A percentile compares a stretch with the other conserved stretches of the same genome.
Conservation (phyloP, 1,140 invertebrate genomes). For the Bombus sylvicola region DNA sequence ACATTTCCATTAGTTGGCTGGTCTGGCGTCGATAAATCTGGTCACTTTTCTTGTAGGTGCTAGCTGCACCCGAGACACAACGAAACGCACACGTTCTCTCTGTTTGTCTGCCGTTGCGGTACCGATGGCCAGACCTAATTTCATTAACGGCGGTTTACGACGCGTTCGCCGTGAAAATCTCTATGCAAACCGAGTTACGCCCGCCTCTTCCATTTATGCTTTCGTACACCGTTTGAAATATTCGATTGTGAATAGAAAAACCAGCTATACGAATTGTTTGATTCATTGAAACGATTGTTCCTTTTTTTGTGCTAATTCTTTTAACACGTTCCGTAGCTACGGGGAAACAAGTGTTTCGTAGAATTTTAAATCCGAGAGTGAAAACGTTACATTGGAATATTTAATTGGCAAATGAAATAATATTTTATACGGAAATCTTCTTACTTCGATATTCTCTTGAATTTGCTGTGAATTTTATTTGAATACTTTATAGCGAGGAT, state of each 20-base stretch:
- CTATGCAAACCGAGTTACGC: slow-evolving; percentile 13
- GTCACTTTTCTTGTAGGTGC: slow-evolving; percentile 14
- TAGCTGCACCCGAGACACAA: background rate
- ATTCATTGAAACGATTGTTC: background rate
- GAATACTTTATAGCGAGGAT: background rate
- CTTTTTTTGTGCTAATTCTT: background rate
- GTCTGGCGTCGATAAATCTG: slow-evolving; percentile 57
- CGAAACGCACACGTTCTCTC: background rate
- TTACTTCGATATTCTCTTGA: background rate
- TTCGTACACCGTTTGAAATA: background rate
- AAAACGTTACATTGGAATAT: background rate
- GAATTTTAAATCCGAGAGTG: background rate
- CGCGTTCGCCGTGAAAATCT: slow-evolving; percentile 17
- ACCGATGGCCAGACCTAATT: slow-evolving; percentile 6
- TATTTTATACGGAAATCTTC: background rate
- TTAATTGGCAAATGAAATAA: background rate
- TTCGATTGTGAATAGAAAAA: background rate
- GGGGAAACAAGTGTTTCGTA: background rate
- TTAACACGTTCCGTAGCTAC: background rate
- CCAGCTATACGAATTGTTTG: background rate
- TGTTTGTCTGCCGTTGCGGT: background rate
- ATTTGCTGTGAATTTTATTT: background rate
- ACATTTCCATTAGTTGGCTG: slow-evolving; percentile 72
- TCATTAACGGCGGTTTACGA: slow-evolving; percentile 22
- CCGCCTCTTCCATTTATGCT: background rate